phyloP scores from a whole-genome alignment of 2,113 vertebrate species.

The Sigmodon hispidus region DNA sequence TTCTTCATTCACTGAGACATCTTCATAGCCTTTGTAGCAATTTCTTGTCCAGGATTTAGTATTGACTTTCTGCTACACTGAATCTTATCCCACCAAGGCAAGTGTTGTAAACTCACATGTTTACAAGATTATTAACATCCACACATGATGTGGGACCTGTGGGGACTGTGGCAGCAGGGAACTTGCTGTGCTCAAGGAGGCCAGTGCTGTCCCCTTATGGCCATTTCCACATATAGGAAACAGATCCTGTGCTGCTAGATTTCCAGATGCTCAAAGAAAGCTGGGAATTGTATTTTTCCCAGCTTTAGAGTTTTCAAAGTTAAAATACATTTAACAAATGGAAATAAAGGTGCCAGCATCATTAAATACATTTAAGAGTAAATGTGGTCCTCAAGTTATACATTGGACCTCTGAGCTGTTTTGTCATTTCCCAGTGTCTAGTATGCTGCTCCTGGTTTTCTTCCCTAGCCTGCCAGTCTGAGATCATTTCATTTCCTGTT shows the following conservation, averaged over 20 bases:
- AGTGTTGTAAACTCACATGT: background rate
- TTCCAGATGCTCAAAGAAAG: background rate
- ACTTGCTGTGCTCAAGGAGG: background rate
- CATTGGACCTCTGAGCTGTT: background rate
- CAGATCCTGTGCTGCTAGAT: background rate
- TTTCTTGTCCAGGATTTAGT: background rate
- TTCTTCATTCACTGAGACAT: background rate
- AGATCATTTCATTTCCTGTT: background rate
- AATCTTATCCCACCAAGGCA: background rate
- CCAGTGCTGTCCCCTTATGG: too few relatives aligned
- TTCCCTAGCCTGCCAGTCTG: background rate
- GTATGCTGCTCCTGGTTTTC: background rate
- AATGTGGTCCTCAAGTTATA: background rate
- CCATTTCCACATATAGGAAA: background rate
- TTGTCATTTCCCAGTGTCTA: background rate
- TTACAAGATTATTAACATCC: background rate
- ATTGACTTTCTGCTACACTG: background rate
- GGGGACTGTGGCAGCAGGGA: background rate
- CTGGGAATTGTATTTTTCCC: background rate
- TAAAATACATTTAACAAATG: slow-evolving; percentile 27
- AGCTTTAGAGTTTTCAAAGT: background rate
- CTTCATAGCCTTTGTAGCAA: background rate
- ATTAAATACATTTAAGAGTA: background rate
- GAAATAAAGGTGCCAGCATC: background rate
- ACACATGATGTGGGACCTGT: background rate